Base-by-base conservation (phyloP, 2,888 invertebrate species). In the Oligia strigilis region DNA sequence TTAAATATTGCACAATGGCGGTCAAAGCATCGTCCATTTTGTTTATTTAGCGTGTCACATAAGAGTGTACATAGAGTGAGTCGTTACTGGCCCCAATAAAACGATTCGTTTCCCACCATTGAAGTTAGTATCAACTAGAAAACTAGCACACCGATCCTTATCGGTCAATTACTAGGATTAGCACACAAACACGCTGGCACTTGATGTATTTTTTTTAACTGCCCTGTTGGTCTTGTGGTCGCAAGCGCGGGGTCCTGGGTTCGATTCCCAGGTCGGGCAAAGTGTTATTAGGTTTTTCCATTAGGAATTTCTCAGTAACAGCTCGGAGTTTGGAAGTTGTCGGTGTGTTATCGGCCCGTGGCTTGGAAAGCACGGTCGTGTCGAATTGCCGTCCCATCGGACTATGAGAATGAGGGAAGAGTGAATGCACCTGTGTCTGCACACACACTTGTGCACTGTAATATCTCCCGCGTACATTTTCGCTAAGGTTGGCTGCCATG, bases 91-190 rank as follows among this genome's bases (percentile, higher is more conserved):
- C 86, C 75, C 69, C 84, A 80, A 87, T 84, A 77, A 78, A 75
- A 60, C 29, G 66, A 69, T 88, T 60, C 58, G n/a, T n/a, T 60
- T 88, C 82, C 69, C 82, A 84, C 85, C 81, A 78, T 84, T 60
- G 60, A 71, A 67, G 75, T 66, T 60, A n/a, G 67, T 60, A 52
- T 66, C 49, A 67, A 79, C 72, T 75, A 58, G 64, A 60, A 70
- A 86, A 83, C 86, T 86, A 62, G 86, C 77, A 81, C 86, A 75
- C 19, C 78, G 86, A 86, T 90, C 82, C 89, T 89, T 89, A 88
- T 89, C 89, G 83, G 87, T 84, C 85, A 88, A 85, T 88, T 85
- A 72, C 80, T 83, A 84, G 78, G 82, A 89, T 84, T 80, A 86
- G 64, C 77, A 75, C 79, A 74, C 64, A 72, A 78, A 72, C 75